These are phyloP conservation scores for Chelonus formosanus DNA, from an alignment of 2,888 invertebrate species.

Conservation along the genomic window DNA sequence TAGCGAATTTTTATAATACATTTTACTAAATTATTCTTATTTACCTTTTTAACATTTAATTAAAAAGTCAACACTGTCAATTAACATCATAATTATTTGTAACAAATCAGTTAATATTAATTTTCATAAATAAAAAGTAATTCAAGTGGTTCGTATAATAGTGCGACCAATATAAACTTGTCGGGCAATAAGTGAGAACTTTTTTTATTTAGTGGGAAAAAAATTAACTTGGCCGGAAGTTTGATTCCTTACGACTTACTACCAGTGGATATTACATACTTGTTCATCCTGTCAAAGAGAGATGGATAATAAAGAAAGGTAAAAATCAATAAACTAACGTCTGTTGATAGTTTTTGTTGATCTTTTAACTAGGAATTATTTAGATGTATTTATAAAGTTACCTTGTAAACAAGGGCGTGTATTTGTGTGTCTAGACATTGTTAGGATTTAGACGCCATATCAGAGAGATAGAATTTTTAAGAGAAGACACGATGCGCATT, in stretches of 20 bases:
- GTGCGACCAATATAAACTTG: background rate
- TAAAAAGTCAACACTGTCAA: background rate
- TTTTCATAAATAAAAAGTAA: background rate
- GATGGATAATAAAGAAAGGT: constrained; percentile 29
- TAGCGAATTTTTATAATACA: constrained; percentile 7
- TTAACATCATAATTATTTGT: constrained; percentile 3
- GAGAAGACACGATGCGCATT: constrained; percentile 22
- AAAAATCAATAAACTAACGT: constrained; percentile 16
- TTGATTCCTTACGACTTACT: constrained; percentile 12
- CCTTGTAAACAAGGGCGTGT: background rate
- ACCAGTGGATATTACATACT: constrained; percentile 30
- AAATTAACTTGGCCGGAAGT: constrained; percentile 19
- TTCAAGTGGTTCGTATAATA: background rate
- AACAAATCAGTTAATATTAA: background rate
- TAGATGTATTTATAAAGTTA: background rate
- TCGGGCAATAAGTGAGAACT: constrained; percentile 21
- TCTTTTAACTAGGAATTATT: background rate
- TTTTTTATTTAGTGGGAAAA: constrained; percentile 22
- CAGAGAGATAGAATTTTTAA: background rate
- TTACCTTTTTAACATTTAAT: constrained; percentile 4
- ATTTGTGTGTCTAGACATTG: background rate
- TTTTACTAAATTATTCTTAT: constrained; percentile 2
- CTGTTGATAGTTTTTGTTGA: too few species aligned
- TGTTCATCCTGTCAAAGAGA: constrained; percentile 10
- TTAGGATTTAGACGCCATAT: background rate